phyloP scores from a whole-genome alignment of 2,113 vertebrate genomes.

The Colossoma macropomum region DNA sequence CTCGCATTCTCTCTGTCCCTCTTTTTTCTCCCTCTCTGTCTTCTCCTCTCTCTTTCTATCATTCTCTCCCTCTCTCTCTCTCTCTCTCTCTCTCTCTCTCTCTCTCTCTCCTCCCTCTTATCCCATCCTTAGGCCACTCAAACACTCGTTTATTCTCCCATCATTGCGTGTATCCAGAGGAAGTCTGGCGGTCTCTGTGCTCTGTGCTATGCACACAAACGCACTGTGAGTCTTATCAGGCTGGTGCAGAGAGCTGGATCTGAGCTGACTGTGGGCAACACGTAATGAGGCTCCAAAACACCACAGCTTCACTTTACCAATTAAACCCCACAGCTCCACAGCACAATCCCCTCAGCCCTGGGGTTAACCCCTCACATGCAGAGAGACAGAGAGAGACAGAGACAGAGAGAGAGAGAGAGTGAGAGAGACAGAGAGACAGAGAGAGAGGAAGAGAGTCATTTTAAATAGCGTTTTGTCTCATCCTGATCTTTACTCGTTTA shows the following conservation, averaged over 20 bases:
- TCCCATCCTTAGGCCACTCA: slow-evolving; percentile 6
- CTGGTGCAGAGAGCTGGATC: slow-evolving; percentile 69
- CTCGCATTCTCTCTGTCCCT: no score
- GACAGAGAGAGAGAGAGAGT: not conserved
- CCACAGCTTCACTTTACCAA: slow-evolving; percentile 69
- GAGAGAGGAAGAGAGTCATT: no score
- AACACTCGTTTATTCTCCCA: slow-evolving; percentile 29
- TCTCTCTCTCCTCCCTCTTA: not conserved
- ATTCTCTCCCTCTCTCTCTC: no score
- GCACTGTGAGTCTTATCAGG: slow-evolving; percentile 70
- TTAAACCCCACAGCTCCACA: slow-evolving; percentile 71
- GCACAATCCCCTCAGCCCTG: slow-evolving; percentile 66
- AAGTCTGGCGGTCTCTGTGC: slow-evolving; percentile 59
- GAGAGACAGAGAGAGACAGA: slow-evolving; percentile 34
- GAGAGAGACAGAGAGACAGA: not conserved
- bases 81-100: no score
- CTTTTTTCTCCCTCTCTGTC: no score
- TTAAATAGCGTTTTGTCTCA: no score
- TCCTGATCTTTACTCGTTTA: not conserved
- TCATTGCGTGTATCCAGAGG: slow-evolving; percentile 30
- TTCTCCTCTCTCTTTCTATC: no score
- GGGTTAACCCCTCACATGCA: slow-evolving; percentile 60
- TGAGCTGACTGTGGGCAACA: slow-evolving; percentile 66
- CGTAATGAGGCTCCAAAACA: slow-evolving; percentile 65
- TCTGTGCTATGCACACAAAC: slow-evolving; percentile 36